Evolutionary conservation across 2,888 invertebrate species (phyloP).

Genomic region (Thysanoteuthis rhombus): DNA sequence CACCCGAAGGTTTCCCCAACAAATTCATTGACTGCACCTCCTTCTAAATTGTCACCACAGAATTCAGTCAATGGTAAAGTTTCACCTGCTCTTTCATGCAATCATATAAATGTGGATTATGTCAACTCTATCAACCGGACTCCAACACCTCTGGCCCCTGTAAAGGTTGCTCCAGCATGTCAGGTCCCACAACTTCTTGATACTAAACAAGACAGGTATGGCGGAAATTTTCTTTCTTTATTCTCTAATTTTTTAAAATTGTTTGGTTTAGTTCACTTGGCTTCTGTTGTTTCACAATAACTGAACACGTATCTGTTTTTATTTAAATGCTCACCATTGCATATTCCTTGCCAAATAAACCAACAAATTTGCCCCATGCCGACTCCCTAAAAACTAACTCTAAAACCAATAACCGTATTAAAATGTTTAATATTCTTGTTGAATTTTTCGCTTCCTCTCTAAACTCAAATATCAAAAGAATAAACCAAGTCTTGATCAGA

Average conservation of each 20-base stretch:
- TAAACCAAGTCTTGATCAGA: no score
- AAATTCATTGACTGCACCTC: slow-evolving; percentile 55
- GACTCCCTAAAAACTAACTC: not conserved
- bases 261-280: not conserved
- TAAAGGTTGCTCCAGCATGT: slow-evolving; percentile 46
- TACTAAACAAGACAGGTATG: slow-evolving; percentile 21
- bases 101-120: slow-evolving; percentile 58
- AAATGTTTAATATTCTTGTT: no score
- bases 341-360: no score
- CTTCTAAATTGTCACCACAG: slow-evolving; percentile 54
- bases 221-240: not conserved
- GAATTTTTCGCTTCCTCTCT: no score
- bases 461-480: no score
- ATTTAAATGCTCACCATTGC: no score
- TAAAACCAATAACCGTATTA: no score
- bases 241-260: not conserved
- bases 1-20: slow-evolving; percentile 56
- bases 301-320: not conserved
- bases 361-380: not conserved
- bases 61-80: slow-evolving; percentile 56
- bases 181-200: slow-evolving; percentile 34
- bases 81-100: slow-evolving; percentile 53
- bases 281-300: not conserved
- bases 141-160: slow-evolving; percentile 53
- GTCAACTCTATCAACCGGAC: slow-evolving; percentile 60